Conservation (phyloP, 2,797 vertebrate genomes). For the Lycodopsis pacificus region DNA sequence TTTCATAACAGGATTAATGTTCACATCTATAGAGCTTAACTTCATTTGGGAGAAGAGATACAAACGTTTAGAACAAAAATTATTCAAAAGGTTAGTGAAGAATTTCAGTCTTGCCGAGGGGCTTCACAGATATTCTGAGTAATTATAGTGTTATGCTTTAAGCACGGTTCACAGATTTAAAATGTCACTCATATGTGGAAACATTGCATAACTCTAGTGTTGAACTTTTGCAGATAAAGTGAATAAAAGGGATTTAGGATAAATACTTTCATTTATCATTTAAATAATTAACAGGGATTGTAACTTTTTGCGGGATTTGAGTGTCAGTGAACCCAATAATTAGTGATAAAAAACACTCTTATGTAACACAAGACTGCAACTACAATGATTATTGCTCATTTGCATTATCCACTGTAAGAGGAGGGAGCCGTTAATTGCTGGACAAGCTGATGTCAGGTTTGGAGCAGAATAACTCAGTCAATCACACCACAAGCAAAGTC, state of each 20-base stretch:
- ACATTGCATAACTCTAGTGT: constrained; percentile 1
- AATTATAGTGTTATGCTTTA: constrained; percentile 30
- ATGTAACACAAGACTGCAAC: constrained; percentile 12
- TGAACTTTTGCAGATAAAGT: not conserved
- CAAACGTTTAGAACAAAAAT: not conserved
- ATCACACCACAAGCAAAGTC: constrained; percentile 5
- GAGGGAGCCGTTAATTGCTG: not conserved
- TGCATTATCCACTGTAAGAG: not conserved
- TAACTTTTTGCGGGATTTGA: constrained; percentile 13
- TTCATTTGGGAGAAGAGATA: constrained; percentile 16
- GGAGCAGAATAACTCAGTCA: constrained; percentile 9
- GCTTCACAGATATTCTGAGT: constrained; percentile 24
- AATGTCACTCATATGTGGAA: constrained; percentile 15
- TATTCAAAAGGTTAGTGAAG: not conserved
- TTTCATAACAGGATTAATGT: constrained; percentile 15
- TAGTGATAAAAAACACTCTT: constrained; percentile 11
- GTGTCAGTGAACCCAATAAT: not conserved
- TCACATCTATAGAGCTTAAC: not conserved
- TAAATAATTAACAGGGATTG: not conserved
- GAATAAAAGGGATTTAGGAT: constrained; percentile 2
- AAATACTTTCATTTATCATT: constrained; percentile 14
- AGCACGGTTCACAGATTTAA: constrained; percentile 12
- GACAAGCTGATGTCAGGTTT: constrained; percentile 23
- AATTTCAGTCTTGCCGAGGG: constrained; percentile 13
- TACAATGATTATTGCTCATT: not conserved